Base-by-base conservation (phyloP, 35 echinoderm and acorn worm species). In the Apostichopus japonicus region DNA sequence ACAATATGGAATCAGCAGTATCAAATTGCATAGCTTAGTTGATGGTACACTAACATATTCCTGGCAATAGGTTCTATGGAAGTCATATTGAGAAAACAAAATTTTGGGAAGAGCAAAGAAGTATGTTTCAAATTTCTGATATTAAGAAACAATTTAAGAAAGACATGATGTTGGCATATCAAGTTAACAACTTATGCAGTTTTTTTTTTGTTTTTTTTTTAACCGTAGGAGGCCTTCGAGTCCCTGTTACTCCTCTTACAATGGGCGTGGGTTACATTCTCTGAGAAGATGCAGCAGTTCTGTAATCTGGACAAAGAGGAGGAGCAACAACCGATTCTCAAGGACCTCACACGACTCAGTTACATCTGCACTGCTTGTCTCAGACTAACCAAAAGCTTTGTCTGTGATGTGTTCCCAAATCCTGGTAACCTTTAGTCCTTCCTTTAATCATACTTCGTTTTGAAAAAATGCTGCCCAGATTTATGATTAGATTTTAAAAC, bases 321-420 rank as follows among this genome's bases (percentile, higher is more conserved):
- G 24, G 62, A 93, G 73, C 75, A 80, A 13, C 75, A 80, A 13
- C 77, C 91, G 54, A 92, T 93, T 9, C 62, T 94, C 53, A 76
- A 93, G 27, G 97, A 99, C 77, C 81, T 99, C 75, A 91, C 96
- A 54, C 73, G 97, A 54, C 93, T 99, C n/a, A 93, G 94, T n/a
- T 99, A 98, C 84, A 99, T 99, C 44, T 91, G 93, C 53, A 95
- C 97, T 21, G 95, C 97, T 70, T 94, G 94, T 86, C 92, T 96
- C 16, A 93, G 97, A 90, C 83, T 99, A 24, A 93, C 96, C 56
- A 91, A 93, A 88, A 99, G 87, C 65, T 96, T 96, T 86, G 93
- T 99, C n/a, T 99, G 97, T 86, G 95, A 99, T 87, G 83, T 99
- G 23, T 99, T 96, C 56, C 95, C 97, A 79, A 99, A 94, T 25